Conservation (phyloP, 2,113 vertebrate species). For the Nanorana parkeri region DNA sequence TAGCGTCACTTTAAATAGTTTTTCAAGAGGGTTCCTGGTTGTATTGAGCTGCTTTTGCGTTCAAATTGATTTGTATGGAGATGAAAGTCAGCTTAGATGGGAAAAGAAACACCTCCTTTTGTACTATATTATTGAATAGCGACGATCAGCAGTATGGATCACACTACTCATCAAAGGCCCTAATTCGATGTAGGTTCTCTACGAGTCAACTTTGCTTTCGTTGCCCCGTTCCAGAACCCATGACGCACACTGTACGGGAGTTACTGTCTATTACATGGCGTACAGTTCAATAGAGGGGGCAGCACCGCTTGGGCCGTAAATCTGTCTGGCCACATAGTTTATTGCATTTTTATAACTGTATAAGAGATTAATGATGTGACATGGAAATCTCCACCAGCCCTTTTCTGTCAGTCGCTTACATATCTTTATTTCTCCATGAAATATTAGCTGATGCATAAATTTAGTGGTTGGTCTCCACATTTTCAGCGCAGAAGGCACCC, state of each 20-base stretch:
- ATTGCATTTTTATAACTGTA: slow-evolving; percentile 68
- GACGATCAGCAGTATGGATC: background rate
- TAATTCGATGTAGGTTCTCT: slow-evolving; percentile 37
- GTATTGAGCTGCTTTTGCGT: too few species aligned
- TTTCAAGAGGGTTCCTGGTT: too few species aligned
- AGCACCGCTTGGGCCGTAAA: slow-evolving; percentile 63
- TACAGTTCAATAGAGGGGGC: slow-evolving; percentile 61
- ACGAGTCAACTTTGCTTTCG: slow-evolving; percentile 34
- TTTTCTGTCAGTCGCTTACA: slow-evolving; percentile 65
- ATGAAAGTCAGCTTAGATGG: too few species aligned
- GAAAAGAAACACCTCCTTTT: too few species aligned
- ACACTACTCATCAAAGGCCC: background rate
- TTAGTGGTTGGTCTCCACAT: slow-evolving; percentile 41
- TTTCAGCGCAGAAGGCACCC: slow-evolving; percentile 25
- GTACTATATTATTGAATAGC: too few species aligned
- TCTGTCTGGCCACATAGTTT: slow-evolving; percentile 65
- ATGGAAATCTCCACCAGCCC: slow-evolving; percentile 62
- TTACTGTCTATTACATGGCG: slow-evolving; percentile 58
- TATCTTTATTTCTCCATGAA: slow-evolving; percentile 66
- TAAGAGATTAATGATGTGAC: slow-evolving; percentile 67
- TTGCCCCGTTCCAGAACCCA: slow-evolving; percentile 48
- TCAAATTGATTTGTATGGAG: too few species aligned
- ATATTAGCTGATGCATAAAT: slow-evolving; percentile 68
- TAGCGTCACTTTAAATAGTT: too few species aligned
- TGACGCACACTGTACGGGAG: slow-evolving; percentile 54